These are phyloP conservation scores for Phymastichus coffea DNA, from an alignment of 1,140 invertebrate genomes.

Conservation along the genomic window DNA sequence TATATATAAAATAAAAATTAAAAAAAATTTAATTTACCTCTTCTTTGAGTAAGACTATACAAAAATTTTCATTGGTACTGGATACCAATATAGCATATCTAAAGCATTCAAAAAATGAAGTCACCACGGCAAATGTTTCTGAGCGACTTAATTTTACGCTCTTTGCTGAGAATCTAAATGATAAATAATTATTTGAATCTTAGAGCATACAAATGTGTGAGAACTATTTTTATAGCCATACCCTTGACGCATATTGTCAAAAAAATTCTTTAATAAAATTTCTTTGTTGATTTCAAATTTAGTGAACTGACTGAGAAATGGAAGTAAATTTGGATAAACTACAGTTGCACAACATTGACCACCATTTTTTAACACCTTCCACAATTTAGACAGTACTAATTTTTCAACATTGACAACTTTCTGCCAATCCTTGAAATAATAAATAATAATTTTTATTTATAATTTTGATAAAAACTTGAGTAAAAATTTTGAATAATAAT, in stretches of 20 bases:
- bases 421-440: slow-evolving; percentile 68
- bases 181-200: background rate
- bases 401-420: slow-evolving; percentile 68
- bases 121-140: slow-evolving; percentile 63
- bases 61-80: slow-evolving; percentile 48
- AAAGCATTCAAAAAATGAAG: slow-evolving; percentile 70
- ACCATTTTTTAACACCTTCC: slow-evolving; percentile 64
- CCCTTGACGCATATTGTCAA: slow-evolving; percentile 66
- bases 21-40: slow-evolving; percentile 38
- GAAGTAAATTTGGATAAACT: slow-evolving; percentile 73
- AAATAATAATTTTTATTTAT: slow-evolving; percentile 21
- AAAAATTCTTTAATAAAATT: slow-evolving; percentile 69
- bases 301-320: slow-evolving; percentile 72
- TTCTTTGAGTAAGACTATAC: slow-evolving; percentile 43
- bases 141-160: slow-evolving; percentile 58
- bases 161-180: slow-evolving; percentile 50
- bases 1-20: too few relatives aligned
- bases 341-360: slow-evolving; percentile 68
- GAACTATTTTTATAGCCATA: slow-evolving; percentile 36
- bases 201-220: background rate
- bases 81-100: slow-evolving; percentile 61
- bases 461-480: slow-evolving; percentile 16
- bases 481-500: background rate
- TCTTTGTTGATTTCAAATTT: slow-evolving; percentile 55
- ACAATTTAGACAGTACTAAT: slow-evolving; percentile 70